Evolutionary conservation across 2,888 invertebrate genomes (phyloP), one percentile per base, ranked within the genome.

Genomic region (Harpalus rubripes): DNA sequence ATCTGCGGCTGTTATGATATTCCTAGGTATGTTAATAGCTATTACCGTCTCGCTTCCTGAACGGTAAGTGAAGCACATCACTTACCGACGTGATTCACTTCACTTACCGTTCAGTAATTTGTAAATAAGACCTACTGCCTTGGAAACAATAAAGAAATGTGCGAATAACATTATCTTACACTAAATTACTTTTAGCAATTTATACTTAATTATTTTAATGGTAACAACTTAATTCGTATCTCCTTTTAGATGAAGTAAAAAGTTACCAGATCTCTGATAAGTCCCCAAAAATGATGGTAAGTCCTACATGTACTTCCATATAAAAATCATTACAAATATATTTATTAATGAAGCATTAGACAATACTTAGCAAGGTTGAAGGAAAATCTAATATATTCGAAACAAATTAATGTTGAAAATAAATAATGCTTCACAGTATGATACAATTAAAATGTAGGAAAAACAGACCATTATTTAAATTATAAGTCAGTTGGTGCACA

Each of bases 241-340:
- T 52, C 32, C 32, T 78, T 78, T 3, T 26, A 83, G 83, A 74
- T 32, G 83, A 83, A 61, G 76, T 83, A 15, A 74, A 74, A n/a
- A 76, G 56, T 10, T 83, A 83, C 26, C 59, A 83, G 59, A 61
- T 83, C 10, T 16, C 59, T 0, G 83, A 83, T 39, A 74, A 83
- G 4, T 41, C 83, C 58, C 59, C 39, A 12, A 83, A 83, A 61
- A 83, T 83, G 83, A 83, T 83, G 83, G 83, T 83, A 59, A 83
- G 83, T 44, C 32, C 32, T 32, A 32, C 32, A 32, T 8, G 18
- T 59, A 59, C 18, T 59, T 59, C 18, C 59, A 18, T 18, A 16
- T 6, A 52, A 52, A 12, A 52, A 52, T 32, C 5, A 32, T 32
- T 5, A 32, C 5, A 1, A 32, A 4, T 32, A 32, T 32, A 32